phyloP scores from a whole-genome alignment of 2,888 invertebrate genomes.

The Ophion obscuratus region DNA sequence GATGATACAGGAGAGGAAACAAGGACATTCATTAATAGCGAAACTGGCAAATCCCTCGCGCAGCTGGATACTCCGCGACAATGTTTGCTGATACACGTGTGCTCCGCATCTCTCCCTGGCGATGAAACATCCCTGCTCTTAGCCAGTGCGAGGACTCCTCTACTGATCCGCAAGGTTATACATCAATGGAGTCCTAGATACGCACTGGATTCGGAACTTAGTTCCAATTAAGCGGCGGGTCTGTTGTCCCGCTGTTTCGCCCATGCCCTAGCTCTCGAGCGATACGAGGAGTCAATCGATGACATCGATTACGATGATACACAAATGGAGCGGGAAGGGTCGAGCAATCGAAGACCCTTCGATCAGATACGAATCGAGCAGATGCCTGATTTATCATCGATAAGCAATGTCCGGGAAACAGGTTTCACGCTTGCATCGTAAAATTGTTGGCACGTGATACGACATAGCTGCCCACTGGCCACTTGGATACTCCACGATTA shows the following conservation, averaged over 20 bases:
- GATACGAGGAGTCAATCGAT: constrained; percentile 22
- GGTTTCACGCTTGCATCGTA: constrained; percentile 74
- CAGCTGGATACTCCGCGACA: constrained; percentile 75
- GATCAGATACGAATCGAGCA: constrained; percentile 44
- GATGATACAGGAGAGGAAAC: constrained; percentile 34
- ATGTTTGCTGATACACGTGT: constrained; percentile 56
- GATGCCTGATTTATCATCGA: constrained; percentile 74
- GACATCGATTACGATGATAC: neutral
- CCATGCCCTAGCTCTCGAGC: neutral
- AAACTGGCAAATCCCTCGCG: constrained; percentile 81
- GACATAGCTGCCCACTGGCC: constrained; percentile 28
- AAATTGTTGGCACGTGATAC: constrained; percentile 68
- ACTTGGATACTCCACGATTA: constrained; percentile 67
- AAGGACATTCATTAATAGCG: constrained; percentile 81
- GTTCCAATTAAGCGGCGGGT: neutral
- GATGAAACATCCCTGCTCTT: neutral
- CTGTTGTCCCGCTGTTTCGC: neutral
- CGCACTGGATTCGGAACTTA: neutral
- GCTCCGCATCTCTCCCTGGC: constrained; percentile 1
- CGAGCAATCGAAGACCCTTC: constrained; percentile 20
- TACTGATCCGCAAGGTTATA: constrained; percentile 25
- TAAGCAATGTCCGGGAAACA: constrained; percentile 69
- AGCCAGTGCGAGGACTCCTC: neutral
- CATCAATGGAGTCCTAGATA: neutral
- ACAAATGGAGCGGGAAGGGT: constrained; percentile 3